These are phyloP conservation scores for Willowsia nigromaculata DNA, from an alignment of 2,888 invertebrate species.

Conservation along the genomic window DNA sequence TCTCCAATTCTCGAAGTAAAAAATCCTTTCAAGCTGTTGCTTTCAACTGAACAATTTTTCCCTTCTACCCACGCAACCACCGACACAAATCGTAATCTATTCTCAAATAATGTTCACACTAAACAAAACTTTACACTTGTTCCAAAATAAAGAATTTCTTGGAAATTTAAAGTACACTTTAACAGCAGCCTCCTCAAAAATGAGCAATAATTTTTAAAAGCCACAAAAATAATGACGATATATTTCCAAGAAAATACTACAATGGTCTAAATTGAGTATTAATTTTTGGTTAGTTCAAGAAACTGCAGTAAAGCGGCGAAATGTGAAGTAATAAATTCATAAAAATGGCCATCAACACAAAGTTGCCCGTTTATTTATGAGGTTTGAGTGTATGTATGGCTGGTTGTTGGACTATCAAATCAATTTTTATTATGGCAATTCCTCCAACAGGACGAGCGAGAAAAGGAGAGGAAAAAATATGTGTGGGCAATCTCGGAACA, in stretches of 20 bases:
- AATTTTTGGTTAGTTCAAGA: not conserved
- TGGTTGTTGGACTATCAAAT: constrained; percentile 11
- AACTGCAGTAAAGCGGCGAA: not conserved
- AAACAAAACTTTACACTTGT: no score
- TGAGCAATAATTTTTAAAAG: not conserved
- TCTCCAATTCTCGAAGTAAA: no score
- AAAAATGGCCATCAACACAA: not conserved
- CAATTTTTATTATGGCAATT: constrained; percentile 35
- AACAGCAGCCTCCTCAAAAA: not conserved
- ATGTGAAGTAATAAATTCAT: not conserved
- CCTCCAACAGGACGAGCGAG: not conserved
- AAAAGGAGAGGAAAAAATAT: not conserved
- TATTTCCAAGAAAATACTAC: not conserved
- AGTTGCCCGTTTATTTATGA: not conserved
- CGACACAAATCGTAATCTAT: no score
- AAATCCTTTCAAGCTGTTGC: no score
- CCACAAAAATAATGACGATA: no score
- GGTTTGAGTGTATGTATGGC: not conserved
- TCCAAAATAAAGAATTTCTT: no score
- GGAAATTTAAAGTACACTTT: no score
- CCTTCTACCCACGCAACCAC: no score
- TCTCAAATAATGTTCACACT: no score
- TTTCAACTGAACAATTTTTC: no score
- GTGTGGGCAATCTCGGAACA: not conserved
- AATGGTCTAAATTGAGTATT: not conserved